These are phyloP conservation scores for Phyllopteryx taeniolatus DNA, from an alignment of 2,113 vertebrate genomes.

Conservation along the genomic window DNA sequence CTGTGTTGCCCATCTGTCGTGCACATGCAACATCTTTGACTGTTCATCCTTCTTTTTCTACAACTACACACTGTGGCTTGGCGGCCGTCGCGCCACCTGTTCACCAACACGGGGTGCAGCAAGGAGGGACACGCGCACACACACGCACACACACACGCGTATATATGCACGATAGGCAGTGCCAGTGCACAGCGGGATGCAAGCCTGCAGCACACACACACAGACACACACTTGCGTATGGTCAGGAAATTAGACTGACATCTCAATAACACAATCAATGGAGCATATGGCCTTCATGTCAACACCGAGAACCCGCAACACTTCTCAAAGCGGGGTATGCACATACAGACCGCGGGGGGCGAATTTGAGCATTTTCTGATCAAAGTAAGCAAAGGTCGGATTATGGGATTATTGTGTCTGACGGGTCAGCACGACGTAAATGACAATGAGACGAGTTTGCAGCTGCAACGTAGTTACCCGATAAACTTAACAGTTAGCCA, in stretches of 20 bases:
- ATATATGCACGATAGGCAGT: slow-evolving; percentile 4
- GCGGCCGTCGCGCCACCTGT: slow-evolving; percentile 72
- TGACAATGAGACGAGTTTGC: slow-evolving; percentile 23
- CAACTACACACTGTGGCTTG: slow-evolving; percentile 39
- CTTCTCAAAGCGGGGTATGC: not conserved
- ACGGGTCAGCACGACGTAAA: too few relatives aligned
- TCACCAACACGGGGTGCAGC: slow-evolving; percentile 67
- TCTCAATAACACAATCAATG: slow-evolving; percentile 69
- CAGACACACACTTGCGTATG: slow-evolving; percentile 46
- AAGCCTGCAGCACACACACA: slow-evolving; percentile 41
- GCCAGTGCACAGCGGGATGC: slow-evolving; percentile 53
- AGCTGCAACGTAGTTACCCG: slow-evolving; percentile 7
- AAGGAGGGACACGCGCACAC: slow-evolving; percentile 59
- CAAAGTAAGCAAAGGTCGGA: not conserved
- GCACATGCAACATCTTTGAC: slow-evolving; percentile 6
- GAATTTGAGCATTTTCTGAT: not conserved
- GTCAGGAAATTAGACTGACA: slow-evolving; percentile 72
- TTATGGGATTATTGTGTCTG: not conserved
- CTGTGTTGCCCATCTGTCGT: not conserved
- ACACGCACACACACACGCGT: slow-evolving; percentile 23
- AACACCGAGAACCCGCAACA: slow-evolving; percentile 40
- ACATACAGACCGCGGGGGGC: not conserved
- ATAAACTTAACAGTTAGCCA: too few relatives aligned
- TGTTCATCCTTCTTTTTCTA: slow-evolving; percentile 2
- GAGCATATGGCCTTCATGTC: slow-evolving; percentile 59